Base-by-base conservation (phyloP, 1,140 invertebrate genomes). In the Mizuhopecten yessoensis region DNA sequence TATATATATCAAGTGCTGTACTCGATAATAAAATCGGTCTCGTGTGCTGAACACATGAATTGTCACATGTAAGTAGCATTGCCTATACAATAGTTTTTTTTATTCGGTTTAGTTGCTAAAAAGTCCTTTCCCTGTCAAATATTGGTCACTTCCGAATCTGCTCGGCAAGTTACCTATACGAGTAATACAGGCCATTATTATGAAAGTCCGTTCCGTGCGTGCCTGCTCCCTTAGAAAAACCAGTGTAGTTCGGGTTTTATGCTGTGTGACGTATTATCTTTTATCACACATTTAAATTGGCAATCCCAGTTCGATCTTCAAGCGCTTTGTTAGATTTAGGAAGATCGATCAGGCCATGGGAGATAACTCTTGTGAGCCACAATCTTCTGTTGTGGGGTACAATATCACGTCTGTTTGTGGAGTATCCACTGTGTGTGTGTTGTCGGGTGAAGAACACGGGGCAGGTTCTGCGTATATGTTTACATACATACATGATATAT, bases 241-340 rank as follows among this genome's bases (percentile, higher is more conserved):
- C n/a, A n/a, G 9, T 3, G 57, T 29, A 9, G 23, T 75, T 75
- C n/a, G 57, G 57, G 9, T 45, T 45, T 15, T 10, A 45, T 75
- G 57, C 23, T n/a, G 57, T 75, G 57, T 29, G 57, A 75, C 57
- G 1, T 11, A 29, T 75, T 29, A 75, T 29, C 57, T 75, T 75
- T 45, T 45, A 45, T 45, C 42, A 45, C 17, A 45, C 42, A 17
- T 45, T 45, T 75, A 0, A 75, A 75, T 75, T 2, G n/a, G n/a
- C 57, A 75, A 75, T 75, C n/a, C n/a, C 57, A 75, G 57, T 75
- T 75, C 57, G 57, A 75, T 75, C 57, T 75, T 5, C 57, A 75
- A 75, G n/a, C 57, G 57, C 57, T 75, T 75, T 75, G 57, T 75
- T 17, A 29, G 5, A n/a, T 9, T 9, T n/a, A 29, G n/a, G 29